Base-by-base conservation (phyloP, 53 echinoderm and acorn worm species). In the Hippasteria phrygiana region DNA sequence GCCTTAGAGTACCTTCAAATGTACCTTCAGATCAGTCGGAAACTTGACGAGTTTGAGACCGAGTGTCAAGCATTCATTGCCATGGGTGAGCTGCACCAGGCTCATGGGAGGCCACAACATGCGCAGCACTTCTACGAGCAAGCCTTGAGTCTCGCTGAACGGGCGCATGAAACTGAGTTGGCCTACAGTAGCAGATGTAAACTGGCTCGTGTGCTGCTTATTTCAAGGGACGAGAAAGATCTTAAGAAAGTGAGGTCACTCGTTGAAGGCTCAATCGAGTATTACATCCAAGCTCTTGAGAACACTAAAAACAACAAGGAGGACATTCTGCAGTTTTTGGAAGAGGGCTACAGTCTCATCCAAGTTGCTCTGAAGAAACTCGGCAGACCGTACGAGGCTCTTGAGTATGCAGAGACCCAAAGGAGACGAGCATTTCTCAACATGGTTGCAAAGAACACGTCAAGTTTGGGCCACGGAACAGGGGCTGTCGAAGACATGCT, bases 21-120 rank as follows among this genome's bases (percentile, higher is more conserved):
- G 63, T 95, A 93, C 55, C 92, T 97, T 12, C 72, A 91, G 56
- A 84, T 95, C 37, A 94, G 95, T 62, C 83, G 98, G 29, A 94
- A 95, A 87, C 89, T 97, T 16, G 95, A 97, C 78, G 98, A 97
- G 71, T 97, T 95, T 90, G 92, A 94, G 70, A 97, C 98, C 2
- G 98, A 97, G 59, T 91, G 91, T 47, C 78, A 81, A 59, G 98
- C 98, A 28, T 92, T 89, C 20, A 71, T 97, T 22, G 86, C 75
- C 20, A 88, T 95, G 47, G 98, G 98, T 35, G 95, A 95, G 39
- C 82, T 94, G 41, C 91, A 93, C 45, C 50, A 87, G 32, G 51
- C 43, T 4, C 87, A 92, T 56, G 90, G 53, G 35, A 90, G 88
- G 28, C 55, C 51, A 2, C 88, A 88, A 28, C 93, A 94, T 81